These are phyloP conservation scores for Sternotherus odoratus DNA, from an alignment of 2,797 vertebrate species.

Conservation along the genomic window DNA sequence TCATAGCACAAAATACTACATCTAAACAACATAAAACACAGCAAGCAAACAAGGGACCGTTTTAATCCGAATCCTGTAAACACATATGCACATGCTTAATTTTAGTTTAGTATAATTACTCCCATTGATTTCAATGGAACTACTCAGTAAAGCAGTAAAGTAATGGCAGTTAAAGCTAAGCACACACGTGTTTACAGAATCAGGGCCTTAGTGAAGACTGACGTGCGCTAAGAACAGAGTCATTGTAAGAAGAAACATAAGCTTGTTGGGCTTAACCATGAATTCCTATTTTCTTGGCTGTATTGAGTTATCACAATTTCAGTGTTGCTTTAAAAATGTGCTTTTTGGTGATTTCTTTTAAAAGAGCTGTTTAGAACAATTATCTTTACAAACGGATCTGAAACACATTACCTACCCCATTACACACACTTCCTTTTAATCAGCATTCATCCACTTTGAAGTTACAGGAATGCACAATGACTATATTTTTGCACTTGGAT, in stretches of 20 bases:
- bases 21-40: not conserved
- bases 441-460: not conserved
- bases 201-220: not conserved
- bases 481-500: not conserved
- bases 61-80: not conserved
- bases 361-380: not conserved
- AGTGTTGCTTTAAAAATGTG: not conserved
- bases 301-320: not conserved
- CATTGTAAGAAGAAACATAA: not conserved
- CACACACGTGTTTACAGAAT: not conserved
- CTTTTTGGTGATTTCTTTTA: constrained; percentile 12
- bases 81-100: not conserved
- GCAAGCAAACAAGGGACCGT: not conserved
- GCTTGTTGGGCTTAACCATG: not conserved
- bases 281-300: not conserved
- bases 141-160: too few species aligned
- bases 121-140: not conserved
- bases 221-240: not conserved
- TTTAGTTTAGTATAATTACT: not conserved
- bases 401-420: not conserved
- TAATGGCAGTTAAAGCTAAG: not conserved
- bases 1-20: not conserved
- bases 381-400: not conserved
- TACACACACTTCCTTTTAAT: not conserved
- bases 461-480: not conserved